Evolutionary conservation across 2,888 invertebrate genomes (phyloP), one percentile per base, ranked within the genome.

Genomic region (Eupeodes latifasciatus): DNA sequence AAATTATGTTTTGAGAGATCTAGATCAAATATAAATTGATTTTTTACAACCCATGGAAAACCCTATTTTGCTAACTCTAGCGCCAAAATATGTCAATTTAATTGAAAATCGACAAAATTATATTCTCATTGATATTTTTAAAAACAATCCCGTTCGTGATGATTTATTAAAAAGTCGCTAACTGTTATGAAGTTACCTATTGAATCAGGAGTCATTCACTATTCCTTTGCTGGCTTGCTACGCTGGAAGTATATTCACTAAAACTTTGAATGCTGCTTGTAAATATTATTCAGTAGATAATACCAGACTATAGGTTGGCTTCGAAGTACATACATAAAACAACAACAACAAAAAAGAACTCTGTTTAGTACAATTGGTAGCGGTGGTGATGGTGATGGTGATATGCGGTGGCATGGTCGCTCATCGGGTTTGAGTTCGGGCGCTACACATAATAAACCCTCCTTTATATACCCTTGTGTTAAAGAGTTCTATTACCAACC

Each of bases 241-340:
- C n/a, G 34, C 40, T 40, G 6, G 27, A 59, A 0, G 4, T 4
- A 14, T 47, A 27, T 34, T 66, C 59, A 61, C 40, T 80, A 66
- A 16, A 57, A 57, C 69, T 82, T 47, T 76, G 27, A 12, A 53
- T 76, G 44, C 47, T 79, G 66, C 7, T 57, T 51, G 71, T 64
- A 64, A 80, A 80, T 83, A 57, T 80, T 61, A 84, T 84, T 87
- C 87, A 84, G 44, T 67, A 87, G 87, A 87, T 83, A 84, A 87
- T 66, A 71, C 47, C 59, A 61, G 69, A 78, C 72, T 76, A 55
- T 71, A n/a, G 69, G 19, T 67, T 55, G 67, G 57, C 19, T 40
- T 40, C 4, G 40, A 7, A 40, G 40, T 40, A 40, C 40, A 40
- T 40, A 40, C 40, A 40, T 40, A 40, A 40, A 7, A 5, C 40